Base-by-base conservation (phyloP, 2,113 vertebrate genomes). In the Pterocles burchelli region DNA sequence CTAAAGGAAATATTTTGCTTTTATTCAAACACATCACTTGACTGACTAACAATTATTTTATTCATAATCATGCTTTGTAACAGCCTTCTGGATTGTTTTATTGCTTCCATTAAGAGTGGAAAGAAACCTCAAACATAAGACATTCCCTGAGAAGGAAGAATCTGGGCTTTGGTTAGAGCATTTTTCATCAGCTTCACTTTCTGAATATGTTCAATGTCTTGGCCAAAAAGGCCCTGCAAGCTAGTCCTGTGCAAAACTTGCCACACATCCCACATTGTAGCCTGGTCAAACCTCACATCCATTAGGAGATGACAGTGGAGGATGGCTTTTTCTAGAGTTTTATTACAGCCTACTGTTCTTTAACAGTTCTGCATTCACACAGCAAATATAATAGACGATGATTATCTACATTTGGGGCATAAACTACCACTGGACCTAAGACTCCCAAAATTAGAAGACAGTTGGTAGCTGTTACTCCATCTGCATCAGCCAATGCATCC, bases 111-210 rank as follows among this genome's bases (percentile, higher is more conserved):
- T 94, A 91, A 68, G 38, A 59, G 29, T 48, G 55, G 78, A 94
- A 96, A 88, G 67, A 71, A 94, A 94, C 86, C 14, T 73, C 46
- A 83, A 33, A 38, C 75, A 19, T 85, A 77, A 71, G 68, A 67
- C 45, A 73, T 86, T 80, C 55, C 57, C 55, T 29, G 48, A 86
- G 79, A 94, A 90, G 31, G 71, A 95, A 95, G 91, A 88, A 74
- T 88, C 59, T 52, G 61, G 54, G 62, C n/a, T 93, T 79, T 73
- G 65, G 41, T 87, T 45, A 31, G 52, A 78, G 29, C 17, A 71
- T 66, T 86, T 68, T 59, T 91, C 67, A 80, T 73, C 84, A 78
- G 24, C 75, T 95, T 92, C 72, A n/a, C 65, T 96, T 94, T 93
- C 92, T 74, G 75, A 80, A 45, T 62, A 70, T 16, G 33, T 61